phyloP scores from a whole-genome alignment of 2,888 invertebrate genomes.

The Laothoe populi region DNA sequence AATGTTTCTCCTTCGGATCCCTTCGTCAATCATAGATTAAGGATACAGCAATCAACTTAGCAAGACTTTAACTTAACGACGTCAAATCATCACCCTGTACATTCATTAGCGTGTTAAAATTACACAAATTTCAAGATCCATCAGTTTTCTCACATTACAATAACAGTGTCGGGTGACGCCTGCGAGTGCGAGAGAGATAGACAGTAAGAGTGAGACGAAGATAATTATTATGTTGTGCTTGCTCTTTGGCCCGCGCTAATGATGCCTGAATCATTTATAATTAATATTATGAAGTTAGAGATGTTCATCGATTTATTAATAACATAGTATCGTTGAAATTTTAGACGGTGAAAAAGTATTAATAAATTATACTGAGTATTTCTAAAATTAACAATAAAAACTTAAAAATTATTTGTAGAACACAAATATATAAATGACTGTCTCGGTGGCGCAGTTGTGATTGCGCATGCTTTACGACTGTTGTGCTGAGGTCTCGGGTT shows the following conservation, averaged over 20 bases:
- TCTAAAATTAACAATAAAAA: too few species aligned
- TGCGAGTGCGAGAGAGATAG: constrained; percentile 38
- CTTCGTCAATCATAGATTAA: neutral
- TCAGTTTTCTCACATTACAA: constrained; percentile 55
- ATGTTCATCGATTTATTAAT: too few species aligned
- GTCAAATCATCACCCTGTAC: constrained; percentile 41
- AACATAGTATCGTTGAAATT: too few species aligned
- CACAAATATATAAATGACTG: too few species aligned
- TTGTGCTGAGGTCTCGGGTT: too few species aligned
- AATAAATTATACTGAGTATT: too few species aligned
- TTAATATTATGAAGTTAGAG: constrained; percentile 48
- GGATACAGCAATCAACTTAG: neutral
- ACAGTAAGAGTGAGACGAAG: constrained; percentile 41
- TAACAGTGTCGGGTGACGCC: constrained; percentile 52
- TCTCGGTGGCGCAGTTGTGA: too few species aligned
- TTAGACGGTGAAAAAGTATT: too few species aligned
- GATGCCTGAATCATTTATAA: constrained; percentile 60
- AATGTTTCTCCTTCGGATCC: neutral
- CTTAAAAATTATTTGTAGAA: too few species aligned
- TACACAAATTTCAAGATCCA: constrained; percentile 29
- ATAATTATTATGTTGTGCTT: constrained; percentile 44
- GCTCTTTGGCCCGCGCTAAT: constrained; percentile 56
- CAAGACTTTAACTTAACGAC: constrained; percentile 2
- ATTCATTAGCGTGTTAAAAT: constrained; percentile 19
- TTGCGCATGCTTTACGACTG: too few species aligned